A percentile compares a stretch with the other conserved stretches of the same genome.
Evolutionary conservation across 1,140 invertebrate species (phyloP).

Genomic region (Bilobella aurantiaca): DNA sequence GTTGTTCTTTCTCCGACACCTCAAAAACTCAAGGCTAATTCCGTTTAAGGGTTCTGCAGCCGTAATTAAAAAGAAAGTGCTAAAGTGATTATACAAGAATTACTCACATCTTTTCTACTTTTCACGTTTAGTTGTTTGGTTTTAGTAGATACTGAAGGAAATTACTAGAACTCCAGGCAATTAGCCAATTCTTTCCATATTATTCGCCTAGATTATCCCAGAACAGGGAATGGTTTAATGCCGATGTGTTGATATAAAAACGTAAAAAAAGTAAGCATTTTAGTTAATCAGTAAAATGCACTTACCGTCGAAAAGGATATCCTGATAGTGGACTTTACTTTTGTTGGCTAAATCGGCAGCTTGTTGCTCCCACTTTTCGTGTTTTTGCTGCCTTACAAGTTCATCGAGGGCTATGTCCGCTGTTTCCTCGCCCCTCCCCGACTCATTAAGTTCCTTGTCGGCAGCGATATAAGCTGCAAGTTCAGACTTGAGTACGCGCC

Average conservation of each 20-base stretch:
- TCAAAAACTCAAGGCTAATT: not conserved
- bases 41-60: not conserved
- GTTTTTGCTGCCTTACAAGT: slow-evolving; percentile 30
- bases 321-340: slow-evolving; percentile 73
- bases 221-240: too few relatives aligned
- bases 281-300: not conserved
- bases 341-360: slow-evolving; percentile 49
- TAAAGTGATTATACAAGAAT: too few relatives aligned
- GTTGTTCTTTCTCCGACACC: not conserved
- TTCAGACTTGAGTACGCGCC: slow-evolving; percentile 69
- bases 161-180: too few relatives aligned
- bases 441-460: slow-evolving; percentile 46
- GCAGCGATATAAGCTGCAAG: slow-evolving; percentile 56
- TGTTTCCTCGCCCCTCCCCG: slow-evolving; percentile 27
- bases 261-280: too few relatives aligned
- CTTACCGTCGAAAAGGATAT: slow-evolving; percentile 71
- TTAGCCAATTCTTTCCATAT: too few relatives aligned
- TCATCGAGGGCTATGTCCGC: slow-evolving; percentile 25
- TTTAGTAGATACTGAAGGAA: too few relatives aligned
- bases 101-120: not conserved
- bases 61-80: not conserved
- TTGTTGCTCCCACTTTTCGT: slow-evolving; percentile 56
- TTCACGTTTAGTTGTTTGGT: too few relatives aligned
- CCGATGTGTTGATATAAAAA: too few relatives aligned
- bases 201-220: too few relatives aligned